Evolutionary conservation across 1,140 invertebrate species (phyloP), one percentile per base, ranked within the genome.

Genomic region (Schlechtendalia chinensis): DNA sequence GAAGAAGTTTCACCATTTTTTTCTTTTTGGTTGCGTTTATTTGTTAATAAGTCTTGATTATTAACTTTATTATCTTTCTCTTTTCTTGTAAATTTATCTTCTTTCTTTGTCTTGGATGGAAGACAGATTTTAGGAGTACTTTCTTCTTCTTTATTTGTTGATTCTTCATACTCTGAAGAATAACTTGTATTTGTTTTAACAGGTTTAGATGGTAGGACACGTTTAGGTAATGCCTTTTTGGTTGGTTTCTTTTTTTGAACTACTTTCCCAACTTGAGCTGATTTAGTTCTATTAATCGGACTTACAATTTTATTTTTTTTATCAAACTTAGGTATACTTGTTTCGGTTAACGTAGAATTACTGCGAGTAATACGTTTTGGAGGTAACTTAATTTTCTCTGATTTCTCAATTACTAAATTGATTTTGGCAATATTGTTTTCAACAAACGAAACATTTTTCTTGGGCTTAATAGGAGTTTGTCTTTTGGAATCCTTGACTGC

Each of bases 121-220:
- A 45, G 1, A 45, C 22, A 0, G 14, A 17, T 6, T 45, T 32
- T 12, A 45, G 11, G n/a, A 16, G 17, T 45, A 27, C 8, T 45
- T 8, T 77, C 56, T 56, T 59, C 32, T 1, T 0, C 32, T 45
- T 75, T 50, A 61, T 12, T 77, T 22, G 6, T 16, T 19, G 54
- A 39, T 59, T 39, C 8, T 3, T 77, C 56, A 77, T 59, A 24
- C 8, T 77, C 72, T 22, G 72, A 75, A 75, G 54, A 32, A 56
- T 75, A 32, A 10, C 32, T 61, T 59, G 29, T 5, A 58, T 11
- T 59, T 11, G 29, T 59, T 19, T 77, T 59, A 29, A 47, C 29
- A 19, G 32, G 75, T 24, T 79, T 50, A 47, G 75, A 61, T 10
- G 32, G 56, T 77, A 59, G 22, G 6, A 58, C 1, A 79, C 75